phyloP scores from a whole-genome alignment of 2,113 vertebrate genomes.

The Anser cygnoides region DNA sequence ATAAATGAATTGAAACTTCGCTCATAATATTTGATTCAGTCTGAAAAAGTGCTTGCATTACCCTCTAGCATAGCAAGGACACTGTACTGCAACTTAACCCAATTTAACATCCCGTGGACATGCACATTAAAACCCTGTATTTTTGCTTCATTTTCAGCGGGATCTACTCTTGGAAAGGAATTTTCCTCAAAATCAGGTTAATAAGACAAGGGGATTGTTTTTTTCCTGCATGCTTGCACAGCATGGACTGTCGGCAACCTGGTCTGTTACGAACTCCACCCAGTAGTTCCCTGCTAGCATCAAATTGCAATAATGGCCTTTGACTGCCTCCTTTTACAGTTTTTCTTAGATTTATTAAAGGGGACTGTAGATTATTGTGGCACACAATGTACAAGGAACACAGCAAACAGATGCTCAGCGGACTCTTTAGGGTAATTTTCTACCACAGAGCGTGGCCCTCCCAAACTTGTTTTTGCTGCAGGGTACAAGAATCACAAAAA shows the following conservation, averaged over 20 bases:
- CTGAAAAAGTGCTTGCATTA: background rate
- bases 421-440: background rate
- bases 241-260: background rate
- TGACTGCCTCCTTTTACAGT: background rate
- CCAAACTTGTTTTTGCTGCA: background rate
- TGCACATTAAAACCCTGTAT: background rate
- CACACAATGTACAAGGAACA: background rate
- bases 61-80: background rate
- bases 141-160: background rate
- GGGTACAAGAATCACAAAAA: background rate
- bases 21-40: background rate
- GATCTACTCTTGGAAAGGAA: background rate
- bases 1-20: background rate
- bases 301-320: background rate
- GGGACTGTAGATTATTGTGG: background rate
- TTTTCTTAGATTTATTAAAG: background rate
- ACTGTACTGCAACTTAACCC: background rate
- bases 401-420: background rate
- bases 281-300: background rate
- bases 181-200: background rate
- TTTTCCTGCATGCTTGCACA: background rate
- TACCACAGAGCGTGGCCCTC: rapidly evolving
- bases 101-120: background rate
- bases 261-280: background rate
- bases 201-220: background rate